Evolutionary conservation across 1,140 invertebrate species (phyloP), one percentile per base, ranked within the genome.

Genomic region (Drosophila murphyi): DNA sequence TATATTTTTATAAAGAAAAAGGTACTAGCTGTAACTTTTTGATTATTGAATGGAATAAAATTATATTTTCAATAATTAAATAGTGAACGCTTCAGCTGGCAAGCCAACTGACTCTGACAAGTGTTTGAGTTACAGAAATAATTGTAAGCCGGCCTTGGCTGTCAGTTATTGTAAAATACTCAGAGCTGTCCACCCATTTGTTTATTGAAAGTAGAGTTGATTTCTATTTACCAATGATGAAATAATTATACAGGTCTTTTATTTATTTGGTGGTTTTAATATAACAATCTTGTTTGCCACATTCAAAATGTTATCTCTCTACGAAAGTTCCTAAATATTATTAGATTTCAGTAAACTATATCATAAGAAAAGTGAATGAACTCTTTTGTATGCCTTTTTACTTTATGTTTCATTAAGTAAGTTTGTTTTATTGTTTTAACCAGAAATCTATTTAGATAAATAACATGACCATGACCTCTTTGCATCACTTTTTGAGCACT

Each of bases 391-490:
- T 20, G 1, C 1, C 37, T 7, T 0, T 39, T 39, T n/a, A 43
- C 1, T n/a, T 43, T 43, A n/a, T 43, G 0, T 4, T 43, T n/a
- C 6, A 31, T 12, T 35, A 31, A 57, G 5, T 41, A 29, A 41
- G 29, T 0, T 10, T 3, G 4, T 29, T 39, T 55, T 29, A 55
- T 4, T 39, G 20, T 28, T 2, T 39, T 29, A 37, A 3, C 2
- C 37, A 39, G n/a, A 7, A 37, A 28, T 8, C 2, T 32, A 12
- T 12, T 43, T 43, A 28, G 31, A 28, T 32, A 48, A 31, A 34
- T 35, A 35, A 12, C 0, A 7, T 55, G 54, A 60, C 72, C 72
- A 47, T 76, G 68, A 76, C 54, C 52, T 62, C 50, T 56, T 43
- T 56, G 10, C 41, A 28, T 50, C 3, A 28, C 32, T 5, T 48